Base-by-base conservation (phyloP, 2,113 vertebrate genomes). In the Albula glossodonta region DNA sequence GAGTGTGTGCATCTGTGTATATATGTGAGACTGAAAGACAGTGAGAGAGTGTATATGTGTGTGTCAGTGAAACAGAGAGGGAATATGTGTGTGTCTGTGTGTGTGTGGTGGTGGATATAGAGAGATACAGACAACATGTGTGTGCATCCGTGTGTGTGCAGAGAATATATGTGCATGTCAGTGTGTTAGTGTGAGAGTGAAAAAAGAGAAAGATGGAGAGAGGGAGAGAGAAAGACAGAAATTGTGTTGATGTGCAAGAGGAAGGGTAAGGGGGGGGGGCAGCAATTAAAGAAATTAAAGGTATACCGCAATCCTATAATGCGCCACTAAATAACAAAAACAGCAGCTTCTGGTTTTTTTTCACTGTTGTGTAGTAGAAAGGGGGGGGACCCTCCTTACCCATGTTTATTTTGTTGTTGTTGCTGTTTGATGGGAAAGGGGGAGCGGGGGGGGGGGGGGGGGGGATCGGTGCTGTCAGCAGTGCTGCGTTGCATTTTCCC, bases 391-490 rank as follows among this genome's bases (percentile, higher is more conserved):
- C 41, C 51, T 31, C n/a, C 56, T 85, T 63, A 80, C 78, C 84
- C 48, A 48, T 66, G 56, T 56, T 85, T 49, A 60, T 85, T 79
- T 85, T 84, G 25, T 84, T 70, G 2, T 5, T 12, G 70, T 8
- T 74, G n/a, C 19, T 48, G 53, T 51, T 78, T 79, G 78, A 81
- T 87, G 87, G 66, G 70, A 81, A 77, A 83, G 86, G 51, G 82
- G 9, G 82, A 41, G 86, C 60, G 82, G 80, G 83, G 57, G 82
- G 87, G 82, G 63, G 87, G 82, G 81, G 89, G n/a, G n/a, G n/a
- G n/a, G n/a, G n/a, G n/a, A n/a, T 86, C 87, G 87, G 88, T 89
- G 87, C 89, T 89, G 91, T 93, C 93, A 92, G 93, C 81, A 91
- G 88, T 93, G 93, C 91, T 90, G 87, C 49, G 87, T 91, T 93